Evolutionary conservation across 2,888 invertebrate genomes (phyloP).

Genomic region (Hololepta plana): DNA sequence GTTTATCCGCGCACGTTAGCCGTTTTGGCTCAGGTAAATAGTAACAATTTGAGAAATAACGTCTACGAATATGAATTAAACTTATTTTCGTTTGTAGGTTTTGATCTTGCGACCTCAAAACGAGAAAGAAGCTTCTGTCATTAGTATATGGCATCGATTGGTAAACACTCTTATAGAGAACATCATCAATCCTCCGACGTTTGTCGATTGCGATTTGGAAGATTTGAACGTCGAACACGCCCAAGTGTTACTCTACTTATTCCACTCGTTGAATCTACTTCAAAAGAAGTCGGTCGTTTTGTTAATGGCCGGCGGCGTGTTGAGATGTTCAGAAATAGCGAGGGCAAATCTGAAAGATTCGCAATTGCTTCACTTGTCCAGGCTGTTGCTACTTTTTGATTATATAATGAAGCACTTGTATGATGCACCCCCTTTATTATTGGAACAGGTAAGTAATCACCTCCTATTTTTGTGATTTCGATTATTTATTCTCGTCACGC

Average conservation of each 20-base stretch:
- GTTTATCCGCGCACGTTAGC: conserved; percentile 61
- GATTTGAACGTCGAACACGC: conserved; percentile 94
- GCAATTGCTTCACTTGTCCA: conserved; percentile 66
- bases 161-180: conserved; percentile 79
- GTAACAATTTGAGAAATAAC: background rate
- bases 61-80: background rate
- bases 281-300: conserved; percentile 89
- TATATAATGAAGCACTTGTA: conserved; percentile 92
- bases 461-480: too few relatives aligned
- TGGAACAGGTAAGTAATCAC: conserved; percentile 62
- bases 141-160: conserved; percentile 82
- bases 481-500: conserved; percentile 5
- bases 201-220: conserved; percentile 20
- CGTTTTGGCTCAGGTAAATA: conserved; percentile 57
- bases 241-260: conserved; percentile 79
- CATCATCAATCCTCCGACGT: conserved; percentile 42
- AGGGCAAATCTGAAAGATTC: conserved; percentile 37
- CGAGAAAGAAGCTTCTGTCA: conserved; percentile 77
- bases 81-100: conserved; percentile 28
- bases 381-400: conserved; percentile 73
- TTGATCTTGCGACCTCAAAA: conserved; percentile 61
- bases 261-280: conserved; percentile 89
- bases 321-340: conserved; percentile 46
- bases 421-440: conserved; percentile 70
- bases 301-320: conserved; percentile 57